These are phyloP conservation scores for Umimayanthus kanabou DNA, from an alignment of 92 coral and sea anemone species.

Conservation along the genomic window DNA sequence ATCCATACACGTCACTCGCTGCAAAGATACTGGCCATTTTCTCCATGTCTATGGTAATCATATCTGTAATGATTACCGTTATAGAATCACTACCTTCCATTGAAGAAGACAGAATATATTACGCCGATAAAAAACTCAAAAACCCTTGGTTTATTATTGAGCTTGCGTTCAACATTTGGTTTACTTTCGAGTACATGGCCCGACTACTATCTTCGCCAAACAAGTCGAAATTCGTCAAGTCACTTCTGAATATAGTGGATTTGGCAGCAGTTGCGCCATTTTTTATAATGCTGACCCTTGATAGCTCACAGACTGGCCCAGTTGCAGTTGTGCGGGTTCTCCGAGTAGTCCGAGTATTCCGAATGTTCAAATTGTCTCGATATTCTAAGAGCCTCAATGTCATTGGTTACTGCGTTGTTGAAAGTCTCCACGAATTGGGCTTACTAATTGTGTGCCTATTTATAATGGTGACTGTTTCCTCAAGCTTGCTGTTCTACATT, in stretches of 20 bases:
- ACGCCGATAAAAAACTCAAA: background rate
- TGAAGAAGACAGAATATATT: conserved; percentile 36
- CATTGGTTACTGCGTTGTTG: conserved; percentile 89
- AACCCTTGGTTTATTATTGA: conserved; percentile 78
- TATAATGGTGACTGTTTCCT: conserved; percentile 75
- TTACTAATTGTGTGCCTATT: conserved; percentile 82
- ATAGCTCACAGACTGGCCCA: conserved; percentile 54
- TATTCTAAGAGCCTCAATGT: conserved; percentile 91
- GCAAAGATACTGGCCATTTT: conserved; percentile 78
- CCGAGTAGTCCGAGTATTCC: conserved; percentile 84
- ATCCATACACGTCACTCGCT: conserved; percentile 84
- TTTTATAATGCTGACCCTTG: conserved; percentile 53
- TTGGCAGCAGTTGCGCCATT: conserved; percentile 79
- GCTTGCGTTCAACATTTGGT: conserved; percentile 75
- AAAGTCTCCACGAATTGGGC: conserved; percentile 87
- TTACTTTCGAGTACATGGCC: conserved; percentile 69
- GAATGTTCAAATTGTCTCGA: conserved; percentile 95
- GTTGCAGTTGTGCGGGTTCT: conserved; percentile 85
- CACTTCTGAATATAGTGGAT: conserved; percentile 73
- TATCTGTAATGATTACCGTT: conserved; percentile 74
- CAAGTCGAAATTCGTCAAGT: conserved; percentile 58
- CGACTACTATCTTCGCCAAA: conserved; percentile 73
- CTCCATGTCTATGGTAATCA: conserved; percentile 76
- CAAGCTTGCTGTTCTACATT: conserved; percentile 80
- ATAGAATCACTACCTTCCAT: conserved; percentile 64